Base-by-base conservation (phyloP, 2,797 vertebrate genomes). In the Emydoidea blandingii region DNA sequence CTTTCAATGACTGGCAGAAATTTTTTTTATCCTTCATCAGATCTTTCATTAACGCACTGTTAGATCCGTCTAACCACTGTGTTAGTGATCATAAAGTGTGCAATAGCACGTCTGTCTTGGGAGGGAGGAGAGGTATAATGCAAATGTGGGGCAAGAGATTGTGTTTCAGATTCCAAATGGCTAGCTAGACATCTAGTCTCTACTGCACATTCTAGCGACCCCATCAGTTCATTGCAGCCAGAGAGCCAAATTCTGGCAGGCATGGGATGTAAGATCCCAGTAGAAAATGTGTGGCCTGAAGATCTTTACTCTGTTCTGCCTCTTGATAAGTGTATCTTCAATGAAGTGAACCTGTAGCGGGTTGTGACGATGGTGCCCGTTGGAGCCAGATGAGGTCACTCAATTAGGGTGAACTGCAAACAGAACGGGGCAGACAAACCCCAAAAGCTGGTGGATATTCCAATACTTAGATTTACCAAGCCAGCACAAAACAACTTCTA, bases 191-290 rank as follows among this genome's bases (percentile, higher is more conserved):
- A 54, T 25, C 54, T 54, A 54, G 54, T 25, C 54, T 54, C 23
- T 10, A 54, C 1, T 2, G 14, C 0, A 0, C 72, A n/a, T 90
- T 91, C 57, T 74, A 57, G 53, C 68, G 25, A 83, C 83, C 56
- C 1, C 59, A 18, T 3, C 2, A 2, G 65, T 72, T 72, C 65
- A 72, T 23, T 72, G 10, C 34, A 41, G 21, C n/a, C 65, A 41
- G 10, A 72, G n/a, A 19, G 18, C 19, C 65, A 68, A 68, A 37
- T 68, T 68, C 65, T 68, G 8, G n/a, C 65, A 72, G n/a, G 19
- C 21, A 23, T 72, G 65, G n/a, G 5, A 72, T 72, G 37, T 37
- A 72, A 37, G 65, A 37, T 44, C 41, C 23, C 25, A 76, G 3
- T 27, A 47, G 44, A 47, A 78, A 78, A 47, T 78, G 74, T 47